Evolutionary conservation across 2,797 vertebrate genomes (phyloP).

Genomic region (Lepilemur septentrionalis): DNA sequence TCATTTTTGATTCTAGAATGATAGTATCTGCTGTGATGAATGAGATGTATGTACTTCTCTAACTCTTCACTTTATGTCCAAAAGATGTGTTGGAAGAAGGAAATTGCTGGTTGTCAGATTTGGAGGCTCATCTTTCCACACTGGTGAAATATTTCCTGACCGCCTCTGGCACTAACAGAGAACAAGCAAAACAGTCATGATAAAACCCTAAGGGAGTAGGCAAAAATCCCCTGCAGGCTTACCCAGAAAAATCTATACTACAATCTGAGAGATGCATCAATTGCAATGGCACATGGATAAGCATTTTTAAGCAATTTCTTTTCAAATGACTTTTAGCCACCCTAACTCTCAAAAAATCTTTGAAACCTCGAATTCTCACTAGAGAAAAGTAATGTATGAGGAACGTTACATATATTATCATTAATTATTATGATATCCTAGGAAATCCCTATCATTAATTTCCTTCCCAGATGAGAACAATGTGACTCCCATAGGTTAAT

Average conservation of each 20-base stretch:
- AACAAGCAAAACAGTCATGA: background rate
- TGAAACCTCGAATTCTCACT: background rate
- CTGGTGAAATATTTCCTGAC: constrained; percentile 37
- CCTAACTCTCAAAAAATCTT: background rate
- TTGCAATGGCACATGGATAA: background rate
- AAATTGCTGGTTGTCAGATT: constrained; percentile 43
- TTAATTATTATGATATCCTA: background rate
- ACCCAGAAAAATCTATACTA: constrained; percentile 8
- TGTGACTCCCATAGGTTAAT: background rate
- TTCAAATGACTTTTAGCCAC: background rate
- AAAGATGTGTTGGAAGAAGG: constrained; percentile 30
- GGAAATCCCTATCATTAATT: background rate
- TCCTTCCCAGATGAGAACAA: background rate
- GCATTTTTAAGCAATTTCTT: background rate
- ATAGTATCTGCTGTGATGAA: constrained; percentile 68
- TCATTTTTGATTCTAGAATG: constrained; percentile 76
- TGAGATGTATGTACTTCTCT: constrained; percentile 59
- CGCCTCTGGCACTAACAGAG: background rate
- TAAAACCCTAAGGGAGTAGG: background rate
- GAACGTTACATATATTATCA: background rate
- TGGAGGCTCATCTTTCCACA: constrained; percentile 16
- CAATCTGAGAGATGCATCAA: background rate
- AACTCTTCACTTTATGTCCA: constrained; percentile 60
- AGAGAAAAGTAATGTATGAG: background rate
- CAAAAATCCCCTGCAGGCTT: background rate